These are phyloP conservation scores for Drosophila anomalata DNA, from an alignment of 2,888 invertebrate species.

Conservation along the genomic window DNA sequence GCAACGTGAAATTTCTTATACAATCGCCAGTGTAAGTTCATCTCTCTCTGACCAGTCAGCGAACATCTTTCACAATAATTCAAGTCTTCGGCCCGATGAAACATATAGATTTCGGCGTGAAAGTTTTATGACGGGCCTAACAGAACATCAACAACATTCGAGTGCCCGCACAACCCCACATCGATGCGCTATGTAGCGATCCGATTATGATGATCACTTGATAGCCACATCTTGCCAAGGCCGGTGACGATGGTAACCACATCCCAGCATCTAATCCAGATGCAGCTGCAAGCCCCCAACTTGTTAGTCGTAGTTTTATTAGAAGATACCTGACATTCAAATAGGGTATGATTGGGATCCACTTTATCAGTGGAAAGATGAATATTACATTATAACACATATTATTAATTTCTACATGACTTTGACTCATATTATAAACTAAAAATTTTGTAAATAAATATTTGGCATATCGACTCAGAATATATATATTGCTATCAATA, in stretches of 20 bases:
- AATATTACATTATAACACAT: too few species aligned
- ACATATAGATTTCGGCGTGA: conserved; percentile 74
- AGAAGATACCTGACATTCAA: conserved; percentile 7
- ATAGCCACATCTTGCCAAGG: conserved; percentile 52
- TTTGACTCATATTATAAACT: too few species aligned
- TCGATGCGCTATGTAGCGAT: conserved; percentile 17
- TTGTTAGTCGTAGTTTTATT: conserved; percentile 44
- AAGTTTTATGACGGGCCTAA: conserved; percentile 72
- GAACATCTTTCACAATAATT: conserved; percentile 37
- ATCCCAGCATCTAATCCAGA: conserved; percentile 62
- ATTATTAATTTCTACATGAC: too few species aligned
- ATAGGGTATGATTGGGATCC: not conserved
- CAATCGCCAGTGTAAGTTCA: conserved; percentile 56
- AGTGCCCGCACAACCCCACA: conserved; percentile 8
- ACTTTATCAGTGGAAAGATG: too few species aligned
- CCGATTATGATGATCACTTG: conserved; percentile 68
- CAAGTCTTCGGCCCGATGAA: conserved; percentile 58
- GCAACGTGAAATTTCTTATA: conserved; percentile 66
- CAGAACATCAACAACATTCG: conserved; percentile 25
- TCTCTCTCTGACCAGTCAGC: conserved; percentile 16
- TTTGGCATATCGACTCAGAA: not conserved
- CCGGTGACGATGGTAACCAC: conserved; percentile 41
- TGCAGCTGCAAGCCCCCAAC: conserved; percentile 64
- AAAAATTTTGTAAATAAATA: not conserved
- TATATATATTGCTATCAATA: not conserved